Evolutionary conservation across 2,797 vertebrate genomes (phyloP).

Genomic region (Hydrophis major): DNA sequence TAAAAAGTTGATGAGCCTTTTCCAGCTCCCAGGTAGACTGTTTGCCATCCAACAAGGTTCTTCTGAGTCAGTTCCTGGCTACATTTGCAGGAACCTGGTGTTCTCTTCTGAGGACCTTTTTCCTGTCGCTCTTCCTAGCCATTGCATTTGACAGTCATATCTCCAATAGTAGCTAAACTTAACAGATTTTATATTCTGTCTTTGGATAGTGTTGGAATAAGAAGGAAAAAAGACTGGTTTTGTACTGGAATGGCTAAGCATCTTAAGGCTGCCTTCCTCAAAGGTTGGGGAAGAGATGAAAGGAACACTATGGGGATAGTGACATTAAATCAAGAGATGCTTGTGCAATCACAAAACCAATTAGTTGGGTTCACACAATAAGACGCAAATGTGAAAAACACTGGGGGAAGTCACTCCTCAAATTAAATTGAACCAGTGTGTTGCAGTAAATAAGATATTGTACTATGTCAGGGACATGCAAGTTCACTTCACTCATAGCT

Average conservation of each 20-base stretch:
- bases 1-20: not conserved
- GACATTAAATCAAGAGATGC: not conserved
- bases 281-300: not conserved
- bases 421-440: not conserved
- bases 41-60: not conserved
- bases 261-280: not conserved
- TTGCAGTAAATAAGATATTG: not conserved
- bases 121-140: not conserved
- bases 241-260: not conserved
- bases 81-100: not conserved
- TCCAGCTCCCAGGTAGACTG: not conserved
- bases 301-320: not conserved
- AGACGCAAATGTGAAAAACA: not conserved
- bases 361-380: not conserved
- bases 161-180: not conserved
- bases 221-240: not conserved
- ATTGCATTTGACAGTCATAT: not conserved
- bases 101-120: not conserved
- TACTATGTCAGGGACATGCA: not conserved
- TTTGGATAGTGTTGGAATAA: not conserved
- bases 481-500: no score
- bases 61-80: not conserved
- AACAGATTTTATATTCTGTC: not conserved
- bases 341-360: not conserved
- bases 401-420: not conserved